phyloP scores from a whole-genome alignment of 2,797 vertebrate genomes.

The Atherinosoma microstoma region DNA sequence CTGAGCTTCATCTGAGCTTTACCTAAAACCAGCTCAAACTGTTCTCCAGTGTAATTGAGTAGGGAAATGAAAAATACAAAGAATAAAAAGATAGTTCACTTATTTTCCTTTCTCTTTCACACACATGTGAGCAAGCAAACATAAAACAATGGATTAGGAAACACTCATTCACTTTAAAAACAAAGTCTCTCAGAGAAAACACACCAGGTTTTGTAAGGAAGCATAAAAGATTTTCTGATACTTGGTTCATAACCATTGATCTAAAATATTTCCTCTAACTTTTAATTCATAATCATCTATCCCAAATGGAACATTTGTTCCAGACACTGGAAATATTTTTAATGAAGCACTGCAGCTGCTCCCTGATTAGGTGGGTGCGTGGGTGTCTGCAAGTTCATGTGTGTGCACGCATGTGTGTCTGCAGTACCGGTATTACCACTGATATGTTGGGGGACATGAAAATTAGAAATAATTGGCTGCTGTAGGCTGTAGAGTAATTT shows the following conservation, averaged over 20 bases:
- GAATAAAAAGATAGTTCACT: constrained; percentile 35
- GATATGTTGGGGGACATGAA: constrained; percentile 57
- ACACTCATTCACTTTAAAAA: not conserved
- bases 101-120: constrained; percentile 14
- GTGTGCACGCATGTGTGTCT: constrained; percentile 12
- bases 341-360: constrained; percentile 60
- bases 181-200: constrained; percentile 6
- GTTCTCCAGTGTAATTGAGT: constrained; percentile 11
- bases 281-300: constrained; percentile 36
- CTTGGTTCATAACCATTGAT: constrained; percentile 19
- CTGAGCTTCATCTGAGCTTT: constrained; percentile 16
- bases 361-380: constrained; percentile 51
- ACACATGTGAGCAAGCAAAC: not conserved
- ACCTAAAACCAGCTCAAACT: constrained; percentile 42
- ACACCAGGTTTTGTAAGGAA: not conserved
- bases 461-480: constrained; percentile 65
- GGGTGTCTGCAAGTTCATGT: constrained; percentile 34
- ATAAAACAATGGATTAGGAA: not conserved
- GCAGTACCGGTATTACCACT: constrained; percentile 21
- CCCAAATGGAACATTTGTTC: constrained; percentile 50
- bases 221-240: constrained; percentile 1
- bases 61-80: constrained; percentile 23
- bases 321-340: constrained; percentile 46
- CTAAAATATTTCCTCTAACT: constrained; percentile 30
- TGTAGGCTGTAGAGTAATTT: constrained; percentile 65